phyloP scores from a whole-genome alignment of 2,797 vertebrate species.

The Melanotaenia maccullochi region DNA sequence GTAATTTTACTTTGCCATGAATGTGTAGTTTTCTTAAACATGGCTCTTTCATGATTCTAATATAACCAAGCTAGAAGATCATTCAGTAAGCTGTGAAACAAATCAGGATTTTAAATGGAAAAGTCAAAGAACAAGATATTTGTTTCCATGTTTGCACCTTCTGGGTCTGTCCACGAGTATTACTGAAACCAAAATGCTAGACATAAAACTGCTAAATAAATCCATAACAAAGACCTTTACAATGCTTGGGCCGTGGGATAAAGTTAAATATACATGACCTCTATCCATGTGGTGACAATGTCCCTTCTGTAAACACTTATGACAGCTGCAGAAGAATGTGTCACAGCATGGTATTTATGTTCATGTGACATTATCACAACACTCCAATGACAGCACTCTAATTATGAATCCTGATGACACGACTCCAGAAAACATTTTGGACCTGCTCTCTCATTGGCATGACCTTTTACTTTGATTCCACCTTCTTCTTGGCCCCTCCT shows the following conservation, averaged over 20 bases:
- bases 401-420: conserved; percentile 65
- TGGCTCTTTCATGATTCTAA: background rate
- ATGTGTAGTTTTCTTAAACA: too few relatives aligned
- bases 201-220: background rate
- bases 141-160: background rate
- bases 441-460: conserved; percentile 55
- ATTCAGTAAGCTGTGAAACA: background rate
- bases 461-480: conserved; percentile 70
- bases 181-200: background rate
- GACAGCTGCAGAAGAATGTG: conserved; percentile 35
- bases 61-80: background rate
- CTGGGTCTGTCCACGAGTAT: background rate
- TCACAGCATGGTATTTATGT: conserved; percentile 63
- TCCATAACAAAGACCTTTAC: background rate
- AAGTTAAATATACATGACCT: conserved; percentile 44
- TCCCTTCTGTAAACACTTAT: conserved; percentile 52
- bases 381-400: conserved; percentile 65
- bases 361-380: conserved; percentile 74
- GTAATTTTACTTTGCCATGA: too few relatives aligned
- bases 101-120: background rate
- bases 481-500: conserved; percentile 43
- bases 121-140: background rate
- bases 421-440: conserved; percentile 57
- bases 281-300: conserved; percentile 37
- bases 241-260: conserved; percentile 7